Base-by-base conservation (phyloP, 2,888 invertebrate species). In the Epistrophe grossulariae region DNA sequence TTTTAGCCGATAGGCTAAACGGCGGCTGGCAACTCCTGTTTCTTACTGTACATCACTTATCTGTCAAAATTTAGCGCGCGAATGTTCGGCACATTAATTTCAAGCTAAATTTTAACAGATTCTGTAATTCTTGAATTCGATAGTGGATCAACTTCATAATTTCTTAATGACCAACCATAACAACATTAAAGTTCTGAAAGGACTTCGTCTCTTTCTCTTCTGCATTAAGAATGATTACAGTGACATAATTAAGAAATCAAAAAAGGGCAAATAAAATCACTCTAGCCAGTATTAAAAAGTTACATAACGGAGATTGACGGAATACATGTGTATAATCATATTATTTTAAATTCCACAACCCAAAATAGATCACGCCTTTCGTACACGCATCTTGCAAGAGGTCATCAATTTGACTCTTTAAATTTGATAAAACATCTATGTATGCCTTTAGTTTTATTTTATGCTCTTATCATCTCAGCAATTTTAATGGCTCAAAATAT, bases 331-430 rank as follows among this genome's bases (percentile, higher is more conserved):
- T 7, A 43, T 52, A 11, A 8, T 8, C 15, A 1, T 19, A 50
- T 24, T 11, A 19, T 48, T 40, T 40, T 43, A 43, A 2, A 17
- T 28, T 28, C 52, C 24, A 28, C 24, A 72, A 59, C 72, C 38
- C 0, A 72, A 84, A 80, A 77, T 80, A 80, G 72, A 59, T 68
- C 55, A 13, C 17, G 55, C 55, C 19, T 9, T 73, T 77, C 11
- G 55, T 62, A 68, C 66, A 64, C 38, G 13, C 64, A 60, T 52
- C 52, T 66, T 60, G 38, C 15, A 45, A 68, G 45, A 74, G 85
- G 78, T 85, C 82, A 85, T 71, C 85, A 64, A 15, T 62, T 55
- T 79, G 78, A 82, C 78, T 64, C 35, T 62, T 62, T 43, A 38
- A 10, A 74, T 19, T 78, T 85, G 85, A 82, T 85, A 74, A 85